These are phyloP conservation scores for Scolanthus callimorphus DNA, from an alignment of 92 coral and sea anemone genomes.

Conservation along the genomic window DNA sequence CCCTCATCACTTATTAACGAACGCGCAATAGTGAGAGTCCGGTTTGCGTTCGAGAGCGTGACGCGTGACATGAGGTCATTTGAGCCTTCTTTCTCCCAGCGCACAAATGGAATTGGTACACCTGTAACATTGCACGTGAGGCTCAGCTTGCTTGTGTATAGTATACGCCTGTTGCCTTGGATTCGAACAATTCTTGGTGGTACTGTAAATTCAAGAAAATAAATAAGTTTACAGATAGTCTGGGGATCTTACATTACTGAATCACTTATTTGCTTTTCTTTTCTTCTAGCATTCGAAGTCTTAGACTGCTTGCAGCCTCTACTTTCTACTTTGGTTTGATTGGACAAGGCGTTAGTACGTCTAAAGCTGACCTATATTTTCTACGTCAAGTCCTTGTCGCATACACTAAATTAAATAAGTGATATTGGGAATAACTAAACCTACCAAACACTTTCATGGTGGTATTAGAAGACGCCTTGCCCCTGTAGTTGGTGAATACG, in stretches of 20 bases:
- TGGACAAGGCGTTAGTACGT: no score
- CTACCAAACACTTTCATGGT: conserved; percentile 36
- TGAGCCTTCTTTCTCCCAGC: conserved; percentile 31
- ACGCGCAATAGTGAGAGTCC: conserved; percentile 12
- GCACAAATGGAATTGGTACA: conserved; percentile 44
- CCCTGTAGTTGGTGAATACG: conserved; percentile 38
- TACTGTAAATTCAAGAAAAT: conserved; percentile 17
- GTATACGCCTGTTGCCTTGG: conserved; percentile 5
- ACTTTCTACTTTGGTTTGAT: no score
- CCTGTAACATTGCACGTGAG: conserved; percentile 47
- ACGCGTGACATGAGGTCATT: background rate
- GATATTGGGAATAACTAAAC: no score
- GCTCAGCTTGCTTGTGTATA: conserved; percentile 8
- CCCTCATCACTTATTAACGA: conserved; percentile 31
- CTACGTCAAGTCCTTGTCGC: no score
- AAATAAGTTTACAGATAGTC: conserved; percentile 3
- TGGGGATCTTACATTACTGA: no score
- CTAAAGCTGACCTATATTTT: no score
- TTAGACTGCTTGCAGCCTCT: no score
- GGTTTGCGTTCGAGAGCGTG: conserved; percentile 5
- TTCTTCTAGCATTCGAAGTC: no score
- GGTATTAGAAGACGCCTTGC: conserved; percentile 17
- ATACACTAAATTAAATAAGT: no score
- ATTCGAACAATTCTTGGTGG: conserved; percentile 4
- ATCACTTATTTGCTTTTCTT: no score